Evolutionary conservation across 2,797 vertebrate genomes (phyloP).

Genomic region (Micromesistius poutassou): DNA sequence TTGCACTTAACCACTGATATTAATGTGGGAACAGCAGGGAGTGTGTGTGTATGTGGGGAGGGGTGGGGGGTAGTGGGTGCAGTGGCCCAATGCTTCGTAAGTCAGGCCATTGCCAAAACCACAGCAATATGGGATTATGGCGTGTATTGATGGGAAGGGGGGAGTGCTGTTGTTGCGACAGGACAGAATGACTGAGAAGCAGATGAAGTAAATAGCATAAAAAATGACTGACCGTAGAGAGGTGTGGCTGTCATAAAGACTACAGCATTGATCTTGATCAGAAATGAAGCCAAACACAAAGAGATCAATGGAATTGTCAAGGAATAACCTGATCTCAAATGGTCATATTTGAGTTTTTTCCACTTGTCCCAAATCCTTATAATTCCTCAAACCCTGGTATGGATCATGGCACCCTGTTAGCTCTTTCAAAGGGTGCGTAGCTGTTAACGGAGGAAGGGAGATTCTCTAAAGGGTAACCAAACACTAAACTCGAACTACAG

Average conservation of each 20-base stretch:
- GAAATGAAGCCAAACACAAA: neutral
- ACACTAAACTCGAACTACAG: neutral
- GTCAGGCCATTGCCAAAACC: neutral
- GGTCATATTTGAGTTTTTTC: too few species aligned
- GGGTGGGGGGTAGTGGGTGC: too few species aligned
- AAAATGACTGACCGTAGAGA: too few species aligned
- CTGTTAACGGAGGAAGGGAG: too few species aligned
- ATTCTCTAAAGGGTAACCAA: neutral
- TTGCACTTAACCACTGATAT: neutral
- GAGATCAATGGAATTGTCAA: neutral
- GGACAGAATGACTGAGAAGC: neutral
- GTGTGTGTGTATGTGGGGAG: neutral
- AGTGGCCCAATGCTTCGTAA: neutral
- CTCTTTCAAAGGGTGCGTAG: too few species aligned
- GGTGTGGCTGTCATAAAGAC: neutral
- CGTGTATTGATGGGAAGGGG: constrained; percentile 28
- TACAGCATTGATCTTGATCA: neutral
- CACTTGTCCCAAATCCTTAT: too few species aligned
- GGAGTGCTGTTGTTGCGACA: constrained; percentile 38
- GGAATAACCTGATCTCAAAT: neutral
- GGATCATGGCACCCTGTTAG: too few species aligned
- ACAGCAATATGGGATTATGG: constrained; percentile 39
- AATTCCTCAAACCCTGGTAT: too few species aligned
- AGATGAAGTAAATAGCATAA: neutral
- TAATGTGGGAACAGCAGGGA: neutral